These are phyloP conservation scores for Nibea coibor DNA, from an alignment of 2,113 vertebrate species.

Conservation along the genomic window DNA sequence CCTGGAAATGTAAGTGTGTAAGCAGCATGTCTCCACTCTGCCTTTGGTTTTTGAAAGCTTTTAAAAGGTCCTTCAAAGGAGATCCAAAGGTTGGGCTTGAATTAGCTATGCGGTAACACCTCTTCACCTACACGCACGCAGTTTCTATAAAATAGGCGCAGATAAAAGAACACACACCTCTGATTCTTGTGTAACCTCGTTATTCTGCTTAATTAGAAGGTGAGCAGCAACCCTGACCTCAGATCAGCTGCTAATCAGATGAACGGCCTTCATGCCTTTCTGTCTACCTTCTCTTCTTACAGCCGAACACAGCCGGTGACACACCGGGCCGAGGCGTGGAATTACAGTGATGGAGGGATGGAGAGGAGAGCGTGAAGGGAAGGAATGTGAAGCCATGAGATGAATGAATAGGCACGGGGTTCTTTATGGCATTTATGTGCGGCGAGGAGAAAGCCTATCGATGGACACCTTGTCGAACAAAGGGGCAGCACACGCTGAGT, in stretches of 20 bases:
- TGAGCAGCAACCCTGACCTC: constrained; percentile 55
- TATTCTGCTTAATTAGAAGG: constrained; percentile 69
- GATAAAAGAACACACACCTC: background rate
- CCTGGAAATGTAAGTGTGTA: background rate
- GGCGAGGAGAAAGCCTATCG: constrained; percentile 45
- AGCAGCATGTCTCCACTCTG: constrained; percentile 1
- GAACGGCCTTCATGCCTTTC: constrained; percentile 33
- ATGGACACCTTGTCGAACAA: constrained; percentile 65
- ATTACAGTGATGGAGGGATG: constrained; percentile 37
- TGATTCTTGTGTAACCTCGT: constrained; percentile 46
- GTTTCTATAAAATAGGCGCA: background rate
- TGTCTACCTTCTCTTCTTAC: background rate
- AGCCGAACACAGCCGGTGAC: constrained; percentile 22
- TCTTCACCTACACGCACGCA: background rate
- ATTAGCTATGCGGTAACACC: background rate
- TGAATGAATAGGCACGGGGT: constrained; percentile 56
- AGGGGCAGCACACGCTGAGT: constrained; percentile 56
- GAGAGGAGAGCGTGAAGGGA: constrained; percentile 31
- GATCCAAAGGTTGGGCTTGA: background rate
- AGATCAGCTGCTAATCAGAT: constrained; percentile 41
- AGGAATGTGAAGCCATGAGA: constrained; percentile 65
- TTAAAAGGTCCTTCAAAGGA: background rate
- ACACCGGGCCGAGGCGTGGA: constrained; percentile 24
- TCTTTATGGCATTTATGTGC: constrained; percentile 62
- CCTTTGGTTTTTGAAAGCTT: background rate